Evolutionary conservation across 2,888 invertebrate species (phyloP), one percentile per base, ranked within the genome.

Genomic region (Tenthredo amoena): DNA sequence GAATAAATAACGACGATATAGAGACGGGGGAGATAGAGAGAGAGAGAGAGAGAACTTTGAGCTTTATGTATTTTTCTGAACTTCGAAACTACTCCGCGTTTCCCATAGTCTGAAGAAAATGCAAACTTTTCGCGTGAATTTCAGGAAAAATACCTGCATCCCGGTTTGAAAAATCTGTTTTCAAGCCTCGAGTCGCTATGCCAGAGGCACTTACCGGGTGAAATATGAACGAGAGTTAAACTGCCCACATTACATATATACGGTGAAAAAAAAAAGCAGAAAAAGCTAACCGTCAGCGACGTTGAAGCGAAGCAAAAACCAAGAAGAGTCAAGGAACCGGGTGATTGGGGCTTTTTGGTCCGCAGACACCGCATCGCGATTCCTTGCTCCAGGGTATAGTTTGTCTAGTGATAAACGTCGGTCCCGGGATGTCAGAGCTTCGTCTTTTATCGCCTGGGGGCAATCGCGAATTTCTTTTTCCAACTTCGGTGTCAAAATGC

Each of bases 361-460:
- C 37, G 15, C 37, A 37, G 71, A 34, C 71, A 31, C 18, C 34
- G 71, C 37, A 9, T 68, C 68, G 31, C 55, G 62, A 21, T 26
- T 3, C 12, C 12, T 62, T 7, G 62, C 62, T 26, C 62, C 12
- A 26, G 71, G 71, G 71, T 37, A 71, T 71, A 71, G 71, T 71
- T 71, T 71, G 71, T 18, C 71, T 37, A n/a, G 71, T 37, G 71
- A 71, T 71, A 71, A n/a, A 71, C 31, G n/a, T 71, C 37, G 71
- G 71, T 71, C n/a, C 34, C 18, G 26, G 21, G 12, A 37, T 71
- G 71, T 71, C 71, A 37, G n/a, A 68, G 68, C 31, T 26, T 5
- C 26, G 62, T 26, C 21, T 2, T 34, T 71, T 2, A 0, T 15
- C 71, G 71, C 71, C n/a, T n/a, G 71, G 31, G 71, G 71, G 7